Evolutionary conservation across 2,113 vertebrate genomes (phyloP), one percentile per base, ranked within the genome.

Genomic region (Prinia subflava): DNA sequence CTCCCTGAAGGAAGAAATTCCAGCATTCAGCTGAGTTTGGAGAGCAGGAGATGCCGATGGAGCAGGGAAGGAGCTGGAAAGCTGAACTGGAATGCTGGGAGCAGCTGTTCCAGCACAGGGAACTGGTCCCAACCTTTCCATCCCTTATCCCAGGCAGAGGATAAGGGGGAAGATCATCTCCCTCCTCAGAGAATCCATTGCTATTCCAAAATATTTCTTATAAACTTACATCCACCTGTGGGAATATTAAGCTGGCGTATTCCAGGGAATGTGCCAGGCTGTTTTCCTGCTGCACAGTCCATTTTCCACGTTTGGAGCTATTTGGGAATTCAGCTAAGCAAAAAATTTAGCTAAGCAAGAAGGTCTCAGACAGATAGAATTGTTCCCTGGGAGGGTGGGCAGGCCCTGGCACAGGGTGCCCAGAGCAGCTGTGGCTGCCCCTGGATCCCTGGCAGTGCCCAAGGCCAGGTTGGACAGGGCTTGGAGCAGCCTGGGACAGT

Each of bases 221-320:
- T 0, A 0, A 50, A 65, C 67, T 18, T 33, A 1, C 1, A 2
- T 2, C 6, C 50, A 28, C 30, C 47, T 6, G 31, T 13, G 25
- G 47, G 65, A 69, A 30, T 21, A 0, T 0, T 2, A 0, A 1
- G 3, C 0, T 3, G 16, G 7, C 16, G 55, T 3, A 31, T 8
- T 18, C 21, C 11, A 59, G 57, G 50, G 60, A 62, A 10, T 11
- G 20, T 35, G 13, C 22, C 39, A 4, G 44, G 55, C 59, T 27
- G 21, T 4, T 53, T 41, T 42, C 63, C 67, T 30, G 30, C 47
- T 62, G n/a, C 2, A 41, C 53, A 8, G 22, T 7, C n/a, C 21
- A 8, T 20, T 77, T 59, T 2, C 39, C 37, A 75, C 0, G 0
- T 78, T 9, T 53, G 50, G 65, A 82, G 18, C 18, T 10, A 12